Evolutionary conservation across 2,797 vertebrate genomes (phyloP).

Genomic region (Pelodytes ibericus): DNA sequence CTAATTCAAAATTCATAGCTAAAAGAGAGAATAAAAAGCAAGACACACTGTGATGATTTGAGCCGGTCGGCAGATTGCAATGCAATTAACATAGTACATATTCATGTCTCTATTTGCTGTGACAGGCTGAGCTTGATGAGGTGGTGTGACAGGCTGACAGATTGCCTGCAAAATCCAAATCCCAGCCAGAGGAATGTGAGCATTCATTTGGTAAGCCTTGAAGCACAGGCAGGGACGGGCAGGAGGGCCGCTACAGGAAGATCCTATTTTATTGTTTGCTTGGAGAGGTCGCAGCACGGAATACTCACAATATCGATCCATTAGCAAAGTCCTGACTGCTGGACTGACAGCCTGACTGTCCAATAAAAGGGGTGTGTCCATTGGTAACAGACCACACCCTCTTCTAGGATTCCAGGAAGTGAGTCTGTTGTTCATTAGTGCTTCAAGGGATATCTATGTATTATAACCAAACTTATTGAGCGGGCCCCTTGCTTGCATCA

Average conservation of each 20-base stretch:
- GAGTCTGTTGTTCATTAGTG: no score
- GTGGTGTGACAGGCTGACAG: background rate
- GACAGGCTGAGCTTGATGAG: background rate
- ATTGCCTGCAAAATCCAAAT: background rate
- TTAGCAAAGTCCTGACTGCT: no score
- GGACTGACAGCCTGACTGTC: no score
- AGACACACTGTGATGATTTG: background rate
- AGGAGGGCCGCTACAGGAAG: background rate
- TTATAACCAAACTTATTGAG: no score
- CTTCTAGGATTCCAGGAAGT: no score
- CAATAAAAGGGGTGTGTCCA: no score
- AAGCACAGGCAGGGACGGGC: background rate
- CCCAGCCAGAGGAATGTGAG: background rate
- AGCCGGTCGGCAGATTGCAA: background rate
- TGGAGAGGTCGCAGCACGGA: no score
- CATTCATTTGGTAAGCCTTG: background rate
- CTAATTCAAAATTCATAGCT: background rate
- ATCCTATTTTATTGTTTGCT: no score
- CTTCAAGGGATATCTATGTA: no score
- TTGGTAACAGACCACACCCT: no score
- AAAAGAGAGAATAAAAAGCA: background rate
- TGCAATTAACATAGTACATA: constrained; percentile 2
- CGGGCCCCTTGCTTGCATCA: no score
- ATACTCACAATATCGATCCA: no score
- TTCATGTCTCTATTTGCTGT: background rate